These are phyloP conservation scores for Sarcophaga subvicina DNA, from an alignment of 2,888 invertebrate genomes.

Conservation along the genomic window DNA sequence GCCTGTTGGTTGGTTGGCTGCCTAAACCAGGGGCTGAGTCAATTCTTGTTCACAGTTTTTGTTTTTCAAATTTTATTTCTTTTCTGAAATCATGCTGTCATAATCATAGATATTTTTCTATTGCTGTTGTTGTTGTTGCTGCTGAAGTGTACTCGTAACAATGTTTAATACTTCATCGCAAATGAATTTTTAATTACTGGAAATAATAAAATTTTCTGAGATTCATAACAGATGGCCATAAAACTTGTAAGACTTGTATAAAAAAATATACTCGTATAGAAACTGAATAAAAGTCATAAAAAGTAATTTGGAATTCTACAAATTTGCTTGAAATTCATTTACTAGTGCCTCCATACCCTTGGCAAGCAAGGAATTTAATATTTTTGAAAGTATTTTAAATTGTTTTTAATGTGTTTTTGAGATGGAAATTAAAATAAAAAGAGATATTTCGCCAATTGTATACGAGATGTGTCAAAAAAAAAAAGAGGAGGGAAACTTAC, in stretches of 20 bases:
- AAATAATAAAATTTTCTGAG: conserved; percentile 48
- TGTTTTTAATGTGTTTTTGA: no score
- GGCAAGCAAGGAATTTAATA: no score
- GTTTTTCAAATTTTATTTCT: background rate
- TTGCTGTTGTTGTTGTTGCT: background rate
- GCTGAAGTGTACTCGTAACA: background rate
- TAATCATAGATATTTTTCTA: conserved; percentile 33
- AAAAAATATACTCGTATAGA: background rate
- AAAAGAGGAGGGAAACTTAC: no score
- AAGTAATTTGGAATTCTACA: background rate
- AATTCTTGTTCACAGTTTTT: background rate
- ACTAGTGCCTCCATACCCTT: no score
- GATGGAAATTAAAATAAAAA: no score
- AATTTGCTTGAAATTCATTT: no score
- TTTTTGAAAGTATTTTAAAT: no score
- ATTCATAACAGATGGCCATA: conserved; percentile 54
- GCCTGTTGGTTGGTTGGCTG: background rate
- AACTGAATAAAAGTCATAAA: background rate
- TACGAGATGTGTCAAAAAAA: no score
- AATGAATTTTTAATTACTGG: conserved; percentile 61
- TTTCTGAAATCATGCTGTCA: conserved; percentile 34
- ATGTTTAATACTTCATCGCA: conserved; percentile 42
- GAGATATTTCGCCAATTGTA: no score
- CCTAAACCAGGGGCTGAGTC: conserved; percentile 13
- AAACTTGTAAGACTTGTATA: background rate